Base-by-base conservation (phyloP, 2,888 invertebrate species). In the Deladenus siricidicola region DNA sequence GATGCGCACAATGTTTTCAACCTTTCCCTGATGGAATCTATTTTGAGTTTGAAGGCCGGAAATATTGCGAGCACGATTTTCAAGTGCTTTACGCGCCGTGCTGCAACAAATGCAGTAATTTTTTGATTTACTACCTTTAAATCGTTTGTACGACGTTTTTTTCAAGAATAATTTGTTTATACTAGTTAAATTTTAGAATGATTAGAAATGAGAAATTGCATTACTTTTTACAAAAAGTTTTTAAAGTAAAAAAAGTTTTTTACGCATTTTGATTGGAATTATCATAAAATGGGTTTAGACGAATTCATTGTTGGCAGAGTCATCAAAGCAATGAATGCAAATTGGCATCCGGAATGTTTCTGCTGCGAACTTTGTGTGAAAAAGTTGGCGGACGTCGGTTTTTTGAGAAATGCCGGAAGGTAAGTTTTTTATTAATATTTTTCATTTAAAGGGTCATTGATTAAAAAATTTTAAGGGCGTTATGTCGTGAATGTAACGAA, bases 261-360 rank as follows among this genome's bases (percentile, higher is more conserved):
- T n/a, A n/a, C n/a, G n/a, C n/a, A n/a, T n/a, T n/a, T n/a, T n/a
- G n/a, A n/a, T n/a, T n/a, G n/a, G n/a, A n/a, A n/a, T n/a, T n/a
- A n/a, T n/a, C n/a, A n/a, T n/a, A n/a, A n/a, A n/a, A n/a, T n/a
- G 17, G 14, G 4, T 52, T 44, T 48, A 62, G 65, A 76, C 57
- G 92, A 93, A 81, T 98, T 98, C 80, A 90, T 98, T 63, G 91
- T 96, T 79, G 98, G 98, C 0, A 86, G 98, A 60, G 98, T 99
- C 49, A 98, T 99, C 79, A 98, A 98, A 81, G 98, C 98, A 0
- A 94, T 98, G 92, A 92, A 94, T 78, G 86, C 90, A 34, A 93
- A 90, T 81, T 99, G 98, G 98, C 98, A 99, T 83, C 94, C 96
- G 1, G 86, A 86, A 63, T 99, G 98, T 81, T 99, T 99, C 84